Evolutionary conservation across 2,888 invertebrate species (phyloP).

Genomic region (Megamerina dolium): DNA sequence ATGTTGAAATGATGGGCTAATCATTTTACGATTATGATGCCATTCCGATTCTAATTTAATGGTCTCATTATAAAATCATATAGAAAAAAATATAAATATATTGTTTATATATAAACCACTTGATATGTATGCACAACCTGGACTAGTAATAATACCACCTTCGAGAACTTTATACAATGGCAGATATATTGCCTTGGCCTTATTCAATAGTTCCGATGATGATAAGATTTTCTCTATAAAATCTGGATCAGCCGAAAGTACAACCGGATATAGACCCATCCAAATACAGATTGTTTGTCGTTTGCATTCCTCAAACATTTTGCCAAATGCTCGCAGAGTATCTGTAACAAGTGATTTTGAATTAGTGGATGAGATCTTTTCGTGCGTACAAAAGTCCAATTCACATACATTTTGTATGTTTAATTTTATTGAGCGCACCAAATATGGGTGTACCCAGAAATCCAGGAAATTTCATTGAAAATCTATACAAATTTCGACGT

Average conservation of each 20-base stretch:
- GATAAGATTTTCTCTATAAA: conserved; percentile 21
- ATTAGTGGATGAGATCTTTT: no score
- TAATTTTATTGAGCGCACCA: conserved; percentile 11
- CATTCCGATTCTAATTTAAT: conserved; percentile 9
- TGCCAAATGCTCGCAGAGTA: conserved; percentile 1
- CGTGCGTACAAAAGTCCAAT: no score
- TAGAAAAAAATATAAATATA: no score
- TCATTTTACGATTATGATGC: conserved; percentile 18
- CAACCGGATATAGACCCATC: conserved; percentile 19
- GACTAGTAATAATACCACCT: conserved; percentile 18
- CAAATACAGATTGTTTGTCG: conserved; percentile 17
- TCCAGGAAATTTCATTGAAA: conserved; percentile 16
- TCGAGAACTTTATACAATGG: conserved; percentile 7
- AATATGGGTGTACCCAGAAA: conserved; percentile 14
- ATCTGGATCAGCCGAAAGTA: conserved; percentile 21
- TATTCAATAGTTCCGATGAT: conserved; percentile 21
- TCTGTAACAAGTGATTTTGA: no score
- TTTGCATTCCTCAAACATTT: conserved; percentile 13
- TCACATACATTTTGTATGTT: conserved; percentile 8
- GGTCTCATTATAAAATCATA: no score
- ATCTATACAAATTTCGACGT: conserved; percentile 13
- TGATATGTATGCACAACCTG: no score
- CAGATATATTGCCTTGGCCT: conserved; percentile 11
- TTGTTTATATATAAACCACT: no score
- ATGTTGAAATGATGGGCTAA: conserved; percentile 19